phyloP scores from a whole-genome alignment of 2,113 vertebrate genomes.

The Balaenoptera acutorostrata region DNA sequence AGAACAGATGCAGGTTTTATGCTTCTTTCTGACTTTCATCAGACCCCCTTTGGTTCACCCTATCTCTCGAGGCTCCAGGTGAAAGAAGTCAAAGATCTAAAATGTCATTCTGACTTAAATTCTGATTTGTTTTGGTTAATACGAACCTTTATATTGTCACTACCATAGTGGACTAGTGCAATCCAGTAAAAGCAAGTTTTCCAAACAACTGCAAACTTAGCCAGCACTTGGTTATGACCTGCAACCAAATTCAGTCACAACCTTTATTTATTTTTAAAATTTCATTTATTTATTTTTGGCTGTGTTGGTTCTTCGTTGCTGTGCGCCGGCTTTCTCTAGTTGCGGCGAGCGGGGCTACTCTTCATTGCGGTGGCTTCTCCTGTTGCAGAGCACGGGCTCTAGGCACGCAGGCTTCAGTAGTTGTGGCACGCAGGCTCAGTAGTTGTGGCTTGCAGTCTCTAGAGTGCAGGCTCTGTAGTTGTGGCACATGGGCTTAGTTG shows the following conservation, averaged over 20 bases:
- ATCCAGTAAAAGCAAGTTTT: not conserved
- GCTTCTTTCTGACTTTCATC: not conserved
- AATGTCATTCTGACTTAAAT: not conserved
- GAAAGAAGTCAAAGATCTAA: not conserved
- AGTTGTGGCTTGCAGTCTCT: too few relatives aligned
- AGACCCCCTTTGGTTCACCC: not conserved
- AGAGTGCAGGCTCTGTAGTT: too few relatives aligned
- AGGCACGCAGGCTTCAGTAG: too few relatives aligned
- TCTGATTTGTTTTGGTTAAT: not conserved
- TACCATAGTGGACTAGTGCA: rapidly evolving
- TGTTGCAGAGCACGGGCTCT: too few relatives aligned
- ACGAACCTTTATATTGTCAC: not conserved
- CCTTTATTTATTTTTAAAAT: not conserved
- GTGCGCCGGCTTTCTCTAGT: too few relatives aligned
- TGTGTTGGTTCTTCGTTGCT: too few relatives aligned
- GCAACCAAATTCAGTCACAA: not conserved
- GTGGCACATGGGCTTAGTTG: too few relatives aligned
- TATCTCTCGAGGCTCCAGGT: not conserved
- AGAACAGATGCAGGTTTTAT: not conserved
- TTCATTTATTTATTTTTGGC: too few relatives aligned
- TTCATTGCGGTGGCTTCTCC: too few relatives aligned
- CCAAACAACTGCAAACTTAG: not conserved
- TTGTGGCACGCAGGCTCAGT: too few relatives aligned
- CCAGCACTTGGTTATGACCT: too few relatives aligned
- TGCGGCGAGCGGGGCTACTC: too few relatives aligned